Conservation (phyloP, 1,140 invertebrate genomes). For the Theocolax elegans region DNA sequence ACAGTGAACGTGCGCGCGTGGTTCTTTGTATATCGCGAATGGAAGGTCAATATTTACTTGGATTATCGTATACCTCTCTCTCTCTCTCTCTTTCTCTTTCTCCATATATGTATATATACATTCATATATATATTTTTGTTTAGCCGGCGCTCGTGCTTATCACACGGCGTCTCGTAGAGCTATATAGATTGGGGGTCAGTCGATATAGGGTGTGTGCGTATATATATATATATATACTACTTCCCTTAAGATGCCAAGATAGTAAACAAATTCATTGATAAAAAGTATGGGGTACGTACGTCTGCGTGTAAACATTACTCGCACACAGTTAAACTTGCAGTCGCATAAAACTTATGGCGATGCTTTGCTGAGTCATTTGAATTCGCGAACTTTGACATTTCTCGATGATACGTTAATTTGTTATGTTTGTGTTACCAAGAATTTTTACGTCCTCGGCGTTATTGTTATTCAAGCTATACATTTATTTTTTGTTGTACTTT, state of each 20-base stretch:
- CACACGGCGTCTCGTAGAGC: neutral
- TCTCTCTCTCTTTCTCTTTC: neutral
- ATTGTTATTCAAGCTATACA: too few relatives aligned
- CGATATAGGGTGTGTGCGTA: constrained; percentile 9
- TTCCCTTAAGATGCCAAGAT: constrained; percentile 41
- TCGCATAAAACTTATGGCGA: neutral
- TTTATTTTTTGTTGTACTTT: too few relatives aligned
- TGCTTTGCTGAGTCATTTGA: neutral
- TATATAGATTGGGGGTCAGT: constrained; percentile 30
- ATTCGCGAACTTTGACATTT: neutral
- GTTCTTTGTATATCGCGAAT: neutral
- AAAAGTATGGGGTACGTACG: constrained; percentile 22
- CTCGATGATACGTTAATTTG: constrained; percentile 1
- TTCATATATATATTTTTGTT: too few relatives aligned
- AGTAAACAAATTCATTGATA: constrained; percentile 52
- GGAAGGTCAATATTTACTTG: constrained; percentile 21
- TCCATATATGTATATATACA: neutral
- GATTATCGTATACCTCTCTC: constrained; percentile 4
- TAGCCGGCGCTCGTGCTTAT: too few relatives aligned
- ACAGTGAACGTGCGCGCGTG: too few relatives aligned
- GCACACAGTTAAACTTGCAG: neutral
- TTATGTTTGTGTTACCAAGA: too few relatives aligned
- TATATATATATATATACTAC: neutral
- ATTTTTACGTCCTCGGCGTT: too few relatives aligned
- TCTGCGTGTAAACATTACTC: neutral